A percentile compares a stretch with the other conserved stretches of the same genome.
Conservation (phyloP, 2,113 vertebrate genomes). For the Pachyramphus minor region DNA sequence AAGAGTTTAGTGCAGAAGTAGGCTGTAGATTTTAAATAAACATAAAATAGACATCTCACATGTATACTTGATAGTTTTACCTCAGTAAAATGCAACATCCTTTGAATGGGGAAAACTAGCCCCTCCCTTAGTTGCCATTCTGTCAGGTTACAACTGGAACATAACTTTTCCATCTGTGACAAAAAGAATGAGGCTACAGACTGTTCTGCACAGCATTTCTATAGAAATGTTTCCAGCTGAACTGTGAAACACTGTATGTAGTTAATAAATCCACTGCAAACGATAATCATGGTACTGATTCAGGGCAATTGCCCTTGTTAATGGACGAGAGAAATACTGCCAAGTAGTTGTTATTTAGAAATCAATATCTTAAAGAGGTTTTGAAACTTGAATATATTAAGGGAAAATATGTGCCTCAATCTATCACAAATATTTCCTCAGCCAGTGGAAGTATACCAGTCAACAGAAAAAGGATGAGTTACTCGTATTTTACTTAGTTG, state of each 20-base stretch:
- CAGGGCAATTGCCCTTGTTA: background rate
- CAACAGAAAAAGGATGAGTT: background rate
- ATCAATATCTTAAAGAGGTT: slow-evolving; percentile 8
- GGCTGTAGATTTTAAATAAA: background rate
- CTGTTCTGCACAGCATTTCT: background rate
- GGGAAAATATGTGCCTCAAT: background rate
- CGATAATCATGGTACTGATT: background rate
- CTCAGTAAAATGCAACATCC: background rate
- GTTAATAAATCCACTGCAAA: background rate
- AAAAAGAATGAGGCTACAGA: background rate
- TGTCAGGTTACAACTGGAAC: background rate
- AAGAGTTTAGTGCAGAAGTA: background rate
- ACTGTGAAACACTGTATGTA: background rate
- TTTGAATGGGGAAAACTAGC: background rate
- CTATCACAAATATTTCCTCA: background rate
- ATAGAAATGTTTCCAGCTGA: background rate
- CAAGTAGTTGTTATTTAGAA: background rate
- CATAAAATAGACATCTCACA: background rate
- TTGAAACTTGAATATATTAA: background rate
- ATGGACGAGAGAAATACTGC: background rate
- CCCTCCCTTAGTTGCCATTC: background rate
- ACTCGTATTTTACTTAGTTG: background rate
- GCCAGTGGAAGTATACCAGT: background rate
- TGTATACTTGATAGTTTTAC: background rate
- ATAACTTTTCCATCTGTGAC: background rate